Percentiles rank a stretch among this genome's conserved stretches.
Evolutionary conservation across 2,797 vertebrate species (phyloP).

Genomic region (Phalanger gymnotis): DNA sequence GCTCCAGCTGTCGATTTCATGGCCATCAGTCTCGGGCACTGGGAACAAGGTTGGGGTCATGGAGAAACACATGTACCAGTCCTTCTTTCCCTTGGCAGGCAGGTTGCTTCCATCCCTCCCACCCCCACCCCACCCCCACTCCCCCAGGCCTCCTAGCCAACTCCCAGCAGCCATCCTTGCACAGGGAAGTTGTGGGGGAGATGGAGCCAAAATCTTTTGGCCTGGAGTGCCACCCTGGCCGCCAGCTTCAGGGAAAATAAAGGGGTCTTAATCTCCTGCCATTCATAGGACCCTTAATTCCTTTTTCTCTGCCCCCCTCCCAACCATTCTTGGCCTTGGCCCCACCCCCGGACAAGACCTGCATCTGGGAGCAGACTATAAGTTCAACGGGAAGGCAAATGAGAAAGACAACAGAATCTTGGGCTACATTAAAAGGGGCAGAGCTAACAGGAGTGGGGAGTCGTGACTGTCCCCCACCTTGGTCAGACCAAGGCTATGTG

Average conservation of each 20-base stretch:
- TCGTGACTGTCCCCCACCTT: neutral
- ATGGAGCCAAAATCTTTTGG: neutral
- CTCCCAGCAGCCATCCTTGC: neutral
- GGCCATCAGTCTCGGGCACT: slow-evolving; percentile 67
- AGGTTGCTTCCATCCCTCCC: neutral
- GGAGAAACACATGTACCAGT: slow-evolving; percentile 60
- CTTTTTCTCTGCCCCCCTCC: neutral
- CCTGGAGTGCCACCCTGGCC: neutral
- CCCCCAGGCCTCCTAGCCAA: neutral
- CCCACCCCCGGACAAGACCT: neutral
- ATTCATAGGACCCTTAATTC: neutral
- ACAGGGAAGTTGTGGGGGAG: neutral
- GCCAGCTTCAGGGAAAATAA: neutral
- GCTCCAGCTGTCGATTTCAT: slow-evolving; percentile 80
- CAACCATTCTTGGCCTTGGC: too few relatives aligned
- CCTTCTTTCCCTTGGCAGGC: neutral
- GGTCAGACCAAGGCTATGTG: neutral
- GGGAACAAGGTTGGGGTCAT: slow-evolving; percentile 75
- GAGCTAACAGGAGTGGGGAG: neutral
- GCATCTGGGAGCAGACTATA: too few relatives aligned
- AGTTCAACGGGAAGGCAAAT: neutral
- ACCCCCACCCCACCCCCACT: neutral
- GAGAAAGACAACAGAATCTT: neutral
- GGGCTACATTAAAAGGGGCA: neutral
- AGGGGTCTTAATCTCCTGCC: neutral